phyloP scores from a whole-genome alignment of 2,797 vertebrate genomes.

The Scolopax bukidnonensis region DNA sequence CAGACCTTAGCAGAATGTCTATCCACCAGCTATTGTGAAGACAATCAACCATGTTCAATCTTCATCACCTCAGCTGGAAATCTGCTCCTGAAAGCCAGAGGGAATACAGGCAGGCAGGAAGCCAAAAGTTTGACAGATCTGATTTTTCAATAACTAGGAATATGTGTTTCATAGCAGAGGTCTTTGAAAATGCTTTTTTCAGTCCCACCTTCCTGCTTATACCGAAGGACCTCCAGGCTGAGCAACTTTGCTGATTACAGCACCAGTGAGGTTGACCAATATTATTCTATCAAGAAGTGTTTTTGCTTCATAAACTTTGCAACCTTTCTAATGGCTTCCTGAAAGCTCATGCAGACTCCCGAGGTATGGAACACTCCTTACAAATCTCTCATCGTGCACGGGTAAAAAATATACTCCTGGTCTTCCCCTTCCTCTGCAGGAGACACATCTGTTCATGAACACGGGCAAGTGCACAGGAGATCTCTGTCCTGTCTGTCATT shows the following conservation, averaged over 20 bases:
- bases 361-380: background rate
- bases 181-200: conserved; percentile 23
- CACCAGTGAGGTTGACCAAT: background rate
- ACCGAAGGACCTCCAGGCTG: background rate
- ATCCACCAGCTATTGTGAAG: conserved; percentile 9
- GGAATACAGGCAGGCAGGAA: background rate
- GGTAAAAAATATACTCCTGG: background rate
- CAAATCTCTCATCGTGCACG: background rate
- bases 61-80: conserved; percentile 28
- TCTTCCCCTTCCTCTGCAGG: background rate
- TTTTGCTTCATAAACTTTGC: background rate
- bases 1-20: conserved; percentile 25
- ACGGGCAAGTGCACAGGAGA: background rate
- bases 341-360: background rate
- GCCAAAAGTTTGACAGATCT: conserved; percentile 9
- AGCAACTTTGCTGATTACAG: background rate
- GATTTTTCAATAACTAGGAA: conserved; percentile 25
- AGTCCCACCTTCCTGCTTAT: background rate
- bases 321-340: background rate
- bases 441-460: background rate
- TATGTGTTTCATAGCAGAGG: background rate
- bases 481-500: background rate
- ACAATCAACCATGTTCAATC: conserved; percentile 5
- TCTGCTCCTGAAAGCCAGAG: background rate
- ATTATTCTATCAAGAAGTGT: background rate